These are phyloP conservation scores for Melanotaenia trifasciata DNA, from an alignment of 2,797 vertebrate genomes.

Conservation along the genomic window DNA sequence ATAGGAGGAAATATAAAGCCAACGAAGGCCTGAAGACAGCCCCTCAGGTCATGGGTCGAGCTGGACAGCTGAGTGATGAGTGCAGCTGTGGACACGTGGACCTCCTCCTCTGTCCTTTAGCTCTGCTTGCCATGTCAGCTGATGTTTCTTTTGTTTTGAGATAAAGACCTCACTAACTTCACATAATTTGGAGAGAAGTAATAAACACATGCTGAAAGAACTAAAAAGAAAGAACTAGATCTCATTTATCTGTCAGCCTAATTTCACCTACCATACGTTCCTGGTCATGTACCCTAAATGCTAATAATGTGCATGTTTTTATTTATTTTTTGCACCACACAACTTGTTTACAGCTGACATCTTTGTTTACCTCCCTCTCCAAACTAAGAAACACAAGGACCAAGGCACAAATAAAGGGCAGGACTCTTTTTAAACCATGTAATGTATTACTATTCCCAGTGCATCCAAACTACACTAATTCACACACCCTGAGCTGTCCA, in stretches of 20 bases:
- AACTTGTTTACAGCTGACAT: neutral
- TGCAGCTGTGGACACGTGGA: slow-evolving; percentile 76
- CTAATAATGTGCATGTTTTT: slow-evolving; percentile 1
- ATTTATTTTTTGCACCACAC: neutral
- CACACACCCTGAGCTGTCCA: slow-evolving; percentile 66
- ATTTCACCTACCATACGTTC: neutral
- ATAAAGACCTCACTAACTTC: slow-evolving; percentile 74
- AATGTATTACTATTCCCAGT: slow-evolving; percentile 21
- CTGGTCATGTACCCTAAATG: slow-evolving; percentile 8
- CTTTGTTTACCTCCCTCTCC: neutral
- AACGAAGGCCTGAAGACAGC: slow-evolving; percentile 72
- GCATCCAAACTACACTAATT: slow-evolving; percentile 49
- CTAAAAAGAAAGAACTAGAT: neutral
- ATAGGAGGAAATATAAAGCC: slow-evolving; percentile 81
- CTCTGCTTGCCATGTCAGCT: slow-evolving; percentile 71
- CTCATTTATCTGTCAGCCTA: neutral
- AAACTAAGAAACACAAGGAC: neutral
- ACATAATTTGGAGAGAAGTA: slow-evolving; percentile 63
- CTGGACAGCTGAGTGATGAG: slow-evolving; percentile 82
- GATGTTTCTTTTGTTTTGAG: slow-evolving; percentile 71
- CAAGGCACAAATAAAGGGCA: slow-evolving; percentile 14
- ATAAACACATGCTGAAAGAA: slow-evolving; percentile 53
- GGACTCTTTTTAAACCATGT: slow-evolving; percentile 23
- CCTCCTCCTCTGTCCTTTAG: slow-evolving; percentile 58
- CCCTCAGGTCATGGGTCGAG: slow-evolving; percentile 77